A percentile compares a stretch with the other conserved stretches of the same genome.
phyloP scores from a whole-genome alignment of 2,888 invertebrate genomes.

The Ennomos quercinarius region DNA sequence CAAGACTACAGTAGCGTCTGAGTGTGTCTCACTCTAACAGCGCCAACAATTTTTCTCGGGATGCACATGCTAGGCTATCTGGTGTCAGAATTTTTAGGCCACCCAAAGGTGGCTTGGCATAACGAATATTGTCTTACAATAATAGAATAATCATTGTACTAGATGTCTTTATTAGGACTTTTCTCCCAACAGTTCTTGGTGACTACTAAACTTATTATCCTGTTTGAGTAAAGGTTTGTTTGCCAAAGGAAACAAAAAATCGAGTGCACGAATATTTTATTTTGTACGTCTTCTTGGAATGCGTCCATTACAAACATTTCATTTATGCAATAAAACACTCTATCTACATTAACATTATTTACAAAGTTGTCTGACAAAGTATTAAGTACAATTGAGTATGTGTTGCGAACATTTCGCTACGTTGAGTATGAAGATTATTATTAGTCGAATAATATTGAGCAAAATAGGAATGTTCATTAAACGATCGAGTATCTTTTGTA shows the following conservation, averaged over 20 bases:
- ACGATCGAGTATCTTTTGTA: conserved; percentile 40
- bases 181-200: too few species aligned
- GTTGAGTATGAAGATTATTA: conserved; percentile 59
- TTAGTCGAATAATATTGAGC: conserved; percentile 52
- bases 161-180: too few species aligned
- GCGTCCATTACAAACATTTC: conserved; percentile 68
- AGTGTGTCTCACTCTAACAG: too few species aligned
- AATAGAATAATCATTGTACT: too few species aligned
- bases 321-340: conserved; percentile 62
- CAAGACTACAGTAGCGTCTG: too few species aligned
- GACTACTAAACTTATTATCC: too few species aligned
- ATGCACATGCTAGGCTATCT: too few species aligned
- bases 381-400: conserved; percentile 68
- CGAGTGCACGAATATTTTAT: conserved; percentile 82
- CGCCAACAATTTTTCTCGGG: too few species aligned
- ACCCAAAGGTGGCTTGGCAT: too few species aligned
- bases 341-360: conserved; percentile 62
- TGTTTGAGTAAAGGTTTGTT: too few species aligned
- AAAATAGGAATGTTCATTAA: conserved; percentile 52
- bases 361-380: conserved; percentile 58
- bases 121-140: too few species aligned
- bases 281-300: conserved; percentile 78
- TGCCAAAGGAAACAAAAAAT: conserved; percentile 53
- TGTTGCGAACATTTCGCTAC: conserved; percentile 64
- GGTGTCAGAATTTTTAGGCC: too few species aligned